Conservation (phyloP, 1,140 invertebrate species). For the Aradophagus sp. region DNA sequence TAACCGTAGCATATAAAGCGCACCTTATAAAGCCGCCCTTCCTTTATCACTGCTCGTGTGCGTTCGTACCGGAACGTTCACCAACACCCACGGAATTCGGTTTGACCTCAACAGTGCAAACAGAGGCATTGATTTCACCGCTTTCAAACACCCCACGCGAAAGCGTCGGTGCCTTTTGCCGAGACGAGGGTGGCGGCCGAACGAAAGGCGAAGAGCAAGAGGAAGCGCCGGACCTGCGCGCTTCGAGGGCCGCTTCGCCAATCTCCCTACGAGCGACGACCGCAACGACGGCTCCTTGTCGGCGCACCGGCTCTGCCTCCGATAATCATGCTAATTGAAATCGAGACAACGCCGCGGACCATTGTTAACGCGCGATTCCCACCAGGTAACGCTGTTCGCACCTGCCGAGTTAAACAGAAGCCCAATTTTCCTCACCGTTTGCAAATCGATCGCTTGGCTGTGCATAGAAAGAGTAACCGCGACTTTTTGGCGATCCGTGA, state of each 20-base stretch:
- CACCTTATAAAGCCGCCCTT: constrained; percentile 55
- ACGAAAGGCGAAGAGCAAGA: constrained; percentile 47
- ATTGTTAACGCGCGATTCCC: constrained; percentile 41
- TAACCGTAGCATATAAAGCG: constrained; percentile 48
- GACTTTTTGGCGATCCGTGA: too few relatives aligned
- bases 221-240: constrained; percentile 58
- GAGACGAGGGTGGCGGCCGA: constrained; percentile 49
- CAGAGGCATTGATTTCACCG: constrained; percentile 75
- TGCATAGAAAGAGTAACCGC: too few relatives aligned
- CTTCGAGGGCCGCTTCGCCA: constrained; percentile 49
- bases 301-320: constrained; percentile 60
- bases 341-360: constrained; percentile 52
- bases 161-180: constrained; percentile 64
- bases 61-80: constrained; percentile 55
- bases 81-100: constrained; percentile 66
- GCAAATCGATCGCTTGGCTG: too few relatives aligned
- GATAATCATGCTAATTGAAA: constrained; percentile 74
- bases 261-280: constrained; percentile 56
- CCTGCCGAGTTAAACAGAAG: constrained; percentile 14
- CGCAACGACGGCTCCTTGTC: constrained; percentile 61
- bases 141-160: constrained; percentile 70
- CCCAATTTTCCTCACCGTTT: constrained; percentile 5
- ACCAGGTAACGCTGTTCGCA: constrained; percentile 29
- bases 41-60: constrained; percentile 41
- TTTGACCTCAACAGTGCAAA: constrained; percentile 75